A percentile compares a stretch with the other conserved stretches of the same genome.
These are phyloP conservation scores for Heliothis virescens DNA, from an alignment of 1,140 invertebrate genomes.

Conservation along the genomic window DNA sequence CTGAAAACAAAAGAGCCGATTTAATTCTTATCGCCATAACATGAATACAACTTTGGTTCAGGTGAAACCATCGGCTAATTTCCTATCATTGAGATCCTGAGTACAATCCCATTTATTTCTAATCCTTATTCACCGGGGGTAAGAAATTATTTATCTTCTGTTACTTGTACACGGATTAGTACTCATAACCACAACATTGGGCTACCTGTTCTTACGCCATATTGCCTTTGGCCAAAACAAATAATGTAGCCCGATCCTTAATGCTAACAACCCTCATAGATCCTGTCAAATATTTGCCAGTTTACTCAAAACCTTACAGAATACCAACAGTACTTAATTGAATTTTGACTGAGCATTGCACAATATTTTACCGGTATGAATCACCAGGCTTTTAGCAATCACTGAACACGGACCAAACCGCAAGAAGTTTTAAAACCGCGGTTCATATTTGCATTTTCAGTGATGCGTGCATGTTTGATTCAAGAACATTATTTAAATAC, in stretches of 20 bases:
- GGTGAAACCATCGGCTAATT: too few relatives aligned
- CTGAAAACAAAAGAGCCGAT: constrained; percentile 75
- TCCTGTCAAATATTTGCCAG: background rate
- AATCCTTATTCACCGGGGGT: too few relatives aligned
- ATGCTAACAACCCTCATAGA: background rate
- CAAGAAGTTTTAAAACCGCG: background rate
- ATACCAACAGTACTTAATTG: background rate
- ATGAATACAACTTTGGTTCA: too few relatives aligned
- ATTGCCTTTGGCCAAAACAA: too few relatives aligned
- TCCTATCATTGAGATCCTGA: too few relatives aligned
- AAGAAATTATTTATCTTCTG: too few relatives aligned
- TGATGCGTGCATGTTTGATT: constrained; percentile 14
- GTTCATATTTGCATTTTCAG: constrained; percentile 34
- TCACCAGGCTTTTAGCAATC: constrained; percentile 14
- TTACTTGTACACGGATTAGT: too few relatives aligned
- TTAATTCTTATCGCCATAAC: background rate
- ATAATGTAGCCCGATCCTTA: background rate
- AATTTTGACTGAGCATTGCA: background rate
- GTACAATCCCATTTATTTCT: too few relatives aligned
- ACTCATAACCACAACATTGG: too few relatives aligned
- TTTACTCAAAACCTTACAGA: constrained; percentile 5
- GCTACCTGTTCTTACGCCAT: too few relatives aligned
- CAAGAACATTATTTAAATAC: background rate
- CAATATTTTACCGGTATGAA: background rate
- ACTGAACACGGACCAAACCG: background rate